phyloP scores from a whole-genome alignment of 2,113 vertebrate species.

The Anser cygnoides region DNA sequence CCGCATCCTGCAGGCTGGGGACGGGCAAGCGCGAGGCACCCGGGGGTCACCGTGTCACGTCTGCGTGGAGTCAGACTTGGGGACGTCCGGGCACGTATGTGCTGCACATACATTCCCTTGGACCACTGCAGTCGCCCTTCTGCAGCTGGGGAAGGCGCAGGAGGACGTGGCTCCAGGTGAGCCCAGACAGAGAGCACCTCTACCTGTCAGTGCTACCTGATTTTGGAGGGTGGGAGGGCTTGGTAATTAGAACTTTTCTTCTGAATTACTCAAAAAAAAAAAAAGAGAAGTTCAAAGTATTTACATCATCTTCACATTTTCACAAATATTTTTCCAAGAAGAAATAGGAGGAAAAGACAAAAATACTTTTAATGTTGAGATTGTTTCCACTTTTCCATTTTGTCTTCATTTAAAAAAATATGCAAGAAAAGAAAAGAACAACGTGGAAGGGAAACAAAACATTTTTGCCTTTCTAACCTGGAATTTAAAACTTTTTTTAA shows the following conservation, averaged over 20 bases:
- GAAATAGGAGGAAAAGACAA: background rate
- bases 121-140: accelerated
- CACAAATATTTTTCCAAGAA: background rate
- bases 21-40: background rate
- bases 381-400: background rate
- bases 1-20: background rate
- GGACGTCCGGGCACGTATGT: too few species aligned
- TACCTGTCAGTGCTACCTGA: accelerated
- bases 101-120: accelerated
- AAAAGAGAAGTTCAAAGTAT: too few species aligned
- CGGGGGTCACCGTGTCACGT: accelerated
- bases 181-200: background rate
- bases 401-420: background rate
- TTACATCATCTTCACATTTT: background rate
- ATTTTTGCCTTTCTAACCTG: background rate
- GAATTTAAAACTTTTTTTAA: background rate
- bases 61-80: accelerated
- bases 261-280: accelerated
- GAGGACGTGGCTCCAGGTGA: accelerated
- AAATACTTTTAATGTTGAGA: background rate
- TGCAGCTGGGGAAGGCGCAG: background rate
- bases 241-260: background rate
- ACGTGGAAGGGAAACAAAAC: background rate
- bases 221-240: background rate
- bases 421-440: background rate